Percentiles rank a stretch among this genome's conserved stretches.
Conservation (phyloP, 2,113 vertebrate genomes). For the Saccopteryx bilineata region DNA sequence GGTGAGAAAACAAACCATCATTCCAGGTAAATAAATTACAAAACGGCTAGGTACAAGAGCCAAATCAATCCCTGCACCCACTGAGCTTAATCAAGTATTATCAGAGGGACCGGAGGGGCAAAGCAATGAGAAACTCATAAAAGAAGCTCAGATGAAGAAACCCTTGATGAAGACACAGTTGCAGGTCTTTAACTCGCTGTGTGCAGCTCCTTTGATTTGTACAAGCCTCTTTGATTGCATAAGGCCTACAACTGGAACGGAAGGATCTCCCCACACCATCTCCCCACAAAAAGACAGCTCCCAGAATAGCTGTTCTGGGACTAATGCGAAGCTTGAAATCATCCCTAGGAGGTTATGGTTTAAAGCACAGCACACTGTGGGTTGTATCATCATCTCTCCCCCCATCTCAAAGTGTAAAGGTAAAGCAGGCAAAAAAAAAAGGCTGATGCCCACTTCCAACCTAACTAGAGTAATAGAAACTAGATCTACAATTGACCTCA, state of each 20-base stretch:
- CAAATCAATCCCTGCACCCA: slow-evolving; percentile 44
- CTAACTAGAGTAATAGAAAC: neutral
- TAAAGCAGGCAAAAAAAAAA: neutral
- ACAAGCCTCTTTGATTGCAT: neutral
- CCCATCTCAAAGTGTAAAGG: neutral
- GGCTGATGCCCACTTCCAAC: neutral
- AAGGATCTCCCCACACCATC: neutral
- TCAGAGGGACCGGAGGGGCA: slow-evolving; percentile 15
- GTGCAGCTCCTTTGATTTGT: neutral
- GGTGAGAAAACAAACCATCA: slow-evolving; percentile 57
- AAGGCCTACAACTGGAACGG: neutral
- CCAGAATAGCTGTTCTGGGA: neutral
- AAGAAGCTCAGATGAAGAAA: slow-evolving; percentile 40
- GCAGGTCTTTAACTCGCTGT: slow-evolving; percentile 20
- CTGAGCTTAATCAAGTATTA: slow-evolving; percentile 70
- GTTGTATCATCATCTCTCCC: rapidly evolving
- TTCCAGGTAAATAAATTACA: slow-evolving; percentile 64
- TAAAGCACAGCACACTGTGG: neutral
- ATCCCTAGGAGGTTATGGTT: neutral
- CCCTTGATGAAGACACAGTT: neutral
- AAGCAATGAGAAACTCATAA: neutral
- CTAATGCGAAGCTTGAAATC: neutral
- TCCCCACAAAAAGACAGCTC: neutral
- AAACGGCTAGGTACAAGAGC: neutral
- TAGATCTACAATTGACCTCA: neutral